These are phyloP conservation scores for Lycaon pictus DNA, from an alignment of 2,113 vertebrate species.

Conservation along the genomic window DNA sequence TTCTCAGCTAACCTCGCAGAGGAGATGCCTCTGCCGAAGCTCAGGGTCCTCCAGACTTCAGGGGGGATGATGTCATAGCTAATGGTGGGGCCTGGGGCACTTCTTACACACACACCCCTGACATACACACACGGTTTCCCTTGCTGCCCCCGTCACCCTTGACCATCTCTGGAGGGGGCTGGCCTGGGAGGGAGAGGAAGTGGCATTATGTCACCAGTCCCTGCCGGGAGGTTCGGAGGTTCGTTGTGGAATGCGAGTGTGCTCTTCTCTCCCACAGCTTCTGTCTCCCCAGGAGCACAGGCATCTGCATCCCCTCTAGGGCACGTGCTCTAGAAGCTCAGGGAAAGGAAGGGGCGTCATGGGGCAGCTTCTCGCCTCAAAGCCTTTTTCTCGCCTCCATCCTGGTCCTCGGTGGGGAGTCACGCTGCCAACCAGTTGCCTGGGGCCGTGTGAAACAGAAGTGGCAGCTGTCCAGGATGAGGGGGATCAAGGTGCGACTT, in stretches of 20 bases:
- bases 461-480: neutral
- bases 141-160: neutral
- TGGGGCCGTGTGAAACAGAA: fast-evolving
- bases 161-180: neutral
- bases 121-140: neutral
- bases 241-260: neutral
- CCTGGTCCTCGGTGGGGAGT: neutral
- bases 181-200: neutral
- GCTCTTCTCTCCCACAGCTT: neutral
- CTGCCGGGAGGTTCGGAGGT: neutral
- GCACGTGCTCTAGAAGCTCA: neutral
- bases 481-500: neutral
- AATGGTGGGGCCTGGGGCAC: neutral
- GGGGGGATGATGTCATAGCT: neutral
- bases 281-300: neutral
- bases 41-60: neutral
- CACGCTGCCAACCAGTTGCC: neutral
- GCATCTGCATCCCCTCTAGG: neutral
- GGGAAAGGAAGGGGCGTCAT: neutral
- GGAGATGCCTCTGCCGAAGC: neutral
- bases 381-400: neutral
- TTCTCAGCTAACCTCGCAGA: neutral
- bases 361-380: neutral
- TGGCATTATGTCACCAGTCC: neutral
- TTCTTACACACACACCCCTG: neutral